phyloP scores from a whole-genome alignment of 2,113 vertebrate species.

The Dipodomys ordii region DNA sequence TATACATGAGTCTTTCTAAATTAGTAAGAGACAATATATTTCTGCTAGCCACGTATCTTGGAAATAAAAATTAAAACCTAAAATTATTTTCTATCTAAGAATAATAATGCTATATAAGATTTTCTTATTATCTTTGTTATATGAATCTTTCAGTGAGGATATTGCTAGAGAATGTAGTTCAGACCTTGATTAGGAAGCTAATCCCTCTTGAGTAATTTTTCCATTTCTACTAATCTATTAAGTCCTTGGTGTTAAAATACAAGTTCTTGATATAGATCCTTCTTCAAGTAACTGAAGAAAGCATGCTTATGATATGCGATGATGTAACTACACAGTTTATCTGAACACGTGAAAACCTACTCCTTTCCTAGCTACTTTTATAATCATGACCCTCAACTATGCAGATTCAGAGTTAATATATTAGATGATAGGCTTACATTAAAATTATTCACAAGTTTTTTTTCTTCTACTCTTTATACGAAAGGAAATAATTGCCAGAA shows the following conservation, averaged over 20 bases:
- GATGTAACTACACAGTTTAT: background rate
- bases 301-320: background rate
- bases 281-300: conserved; percentile 9
- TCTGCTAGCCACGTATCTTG: background rate
- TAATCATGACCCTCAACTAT: background rate
- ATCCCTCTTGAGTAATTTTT: background rate
- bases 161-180: too few relatives aligned
- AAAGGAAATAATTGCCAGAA: too few relatives aligned
- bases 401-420: background rate
- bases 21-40: background rate
- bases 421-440: background rate
- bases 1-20: background rate
- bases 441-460: background rate
- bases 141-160: too few relatives aligned
- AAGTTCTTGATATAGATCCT: background rate
- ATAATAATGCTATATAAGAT: background rate
- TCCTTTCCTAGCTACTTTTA: background rate
- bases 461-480: too few relatives aligned
- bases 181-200: background rate
- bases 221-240: background rate
- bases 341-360: background rate
- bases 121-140: too few relatives aligned
- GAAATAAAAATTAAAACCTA: background rate
- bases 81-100: background rate
- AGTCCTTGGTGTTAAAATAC: background rate